These are phyloP conservation scores for Cydia strobilella DNA, from an alignment of 1,140 invertebrate species.

Conservation along the genomic window DNA sequence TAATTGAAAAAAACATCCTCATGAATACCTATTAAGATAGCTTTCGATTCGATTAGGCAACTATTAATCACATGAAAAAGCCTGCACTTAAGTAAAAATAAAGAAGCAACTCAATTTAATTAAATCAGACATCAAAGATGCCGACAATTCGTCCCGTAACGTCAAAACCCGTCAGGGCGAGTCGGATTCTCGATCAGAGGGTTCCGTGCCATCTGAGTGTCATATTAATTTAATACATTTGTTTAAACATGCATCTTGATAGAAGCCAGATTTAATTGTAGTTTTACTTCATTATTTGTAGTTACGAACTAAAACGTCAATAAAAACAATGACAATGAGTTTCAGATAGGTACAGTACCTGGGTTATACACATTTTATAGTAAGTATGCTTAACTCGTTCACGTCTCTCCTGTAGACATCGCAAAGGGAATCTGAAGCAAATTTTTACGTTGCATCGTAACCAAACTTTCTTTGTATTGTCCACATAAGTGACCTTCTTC, in stretches of 20 bases:
- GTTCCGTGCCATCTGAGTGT: not conserved
- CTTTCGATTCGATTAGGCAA: constrained; percentile 3
- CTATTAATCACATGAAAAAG: constrained; percentile 14
- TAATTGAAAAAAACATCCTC: not conserved
- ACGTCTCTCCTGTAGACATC: no score
- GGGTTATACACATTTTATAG: no score
- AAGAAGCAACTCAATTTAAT: constrained; percentile 14
- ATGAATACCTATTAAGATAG: constrained; percentile 1
- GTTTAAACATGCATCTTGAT: not conserved
- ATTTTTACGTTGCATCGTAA: no score
- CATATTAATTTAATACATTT: not conserved
- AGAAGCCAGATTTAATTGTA: no score
- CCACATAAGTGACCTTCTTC: no score
- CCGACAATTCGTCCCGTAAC: not conserved
- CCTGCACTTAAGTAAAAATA: constrained; percentile 5
- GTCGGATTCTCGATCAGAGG: not conserved
- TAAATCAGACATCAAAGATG: constrained; percentile 12
- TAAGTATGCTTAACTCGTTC: no score
- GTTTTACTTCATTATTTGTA: no score
- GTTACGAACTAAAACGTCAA: no score
- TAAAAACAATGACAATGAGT: no score
- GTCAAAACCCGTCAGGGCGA: not conserved
- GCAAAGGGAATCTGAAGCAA: no score
- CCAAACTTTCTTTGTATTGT: no score
- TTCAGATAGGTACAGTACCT: no score